These are phyloP conservation scores for Pangasius krempfi DNA, from an alignment of 2,797 vertebrate genomes.

Conservation along the genomic window DNA sequence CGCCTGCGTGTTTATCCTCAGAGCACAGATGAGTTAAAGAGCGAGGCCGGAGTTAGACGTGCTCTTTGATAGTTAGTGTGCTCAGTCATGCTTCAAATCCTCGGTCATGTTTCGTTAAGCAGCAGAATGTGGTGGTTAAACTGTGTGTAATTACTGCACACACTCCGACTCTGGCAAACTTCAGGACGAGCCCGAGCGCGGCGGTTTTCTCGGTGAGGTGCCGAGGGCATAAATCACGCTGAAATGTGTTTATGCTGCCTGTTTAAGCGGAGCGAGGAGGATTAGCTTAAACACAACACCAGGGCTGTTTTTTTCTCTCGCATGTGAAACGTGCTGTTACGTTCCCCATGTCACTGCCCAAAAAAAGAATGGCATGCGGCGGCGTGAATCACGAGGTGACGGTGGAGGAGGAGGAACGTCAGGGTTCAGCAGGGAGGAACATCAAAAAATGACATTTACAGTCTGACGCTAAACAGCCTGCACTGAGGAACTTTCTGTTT, in stretches of 20 bases:
- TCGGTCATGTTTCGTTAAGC: background rate
- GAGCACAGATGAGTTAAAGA: background rate
- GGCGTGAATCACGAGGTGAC: background rate
- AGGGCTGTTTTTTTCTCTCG: conserved; percentile 32
- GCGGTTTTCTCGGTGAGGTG: conserved; percentile 63
- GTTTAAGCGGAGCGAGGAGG: conserved; percentile 51
- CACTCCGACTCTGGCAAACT: conserved; percentile 69
- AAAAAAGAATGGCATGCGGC: conserved; percentile 28
- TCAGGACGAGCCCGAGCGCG: conserved; percentile 58
- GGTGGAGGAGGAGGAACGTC: background rate
- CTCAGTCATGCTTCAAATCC: background rate
- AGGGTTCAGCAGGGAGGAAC: conserved; percentile 29
- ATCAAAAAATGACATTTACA: conserved; percentile 21
- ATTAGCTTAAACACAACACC: conserved; percentile 42
- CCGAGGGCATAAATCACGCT: conserved; percentile 69
- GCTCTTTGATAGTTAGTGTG: background rate
- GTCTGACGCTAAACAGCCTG: background rate
- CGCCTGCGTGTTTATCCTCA: background rate
- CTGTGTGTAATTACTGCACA: background rate
- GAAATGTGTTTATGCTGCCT: conserved; percentile 70
- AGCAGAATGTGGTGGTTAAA: conserved; percentile 1
- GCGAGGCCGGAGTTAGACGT: background rate
- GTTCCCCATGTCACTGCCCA: conserved; percentile 51
- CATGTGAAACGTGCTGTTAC: conserved; percentile 57
- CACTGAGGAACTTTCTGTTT: background rate